These are phyloP conservation scores for Thryonomys swinderianus DNA, from an alignment of 2,113 vertebrate genomes.

Conservation along the genomic window DNA sequence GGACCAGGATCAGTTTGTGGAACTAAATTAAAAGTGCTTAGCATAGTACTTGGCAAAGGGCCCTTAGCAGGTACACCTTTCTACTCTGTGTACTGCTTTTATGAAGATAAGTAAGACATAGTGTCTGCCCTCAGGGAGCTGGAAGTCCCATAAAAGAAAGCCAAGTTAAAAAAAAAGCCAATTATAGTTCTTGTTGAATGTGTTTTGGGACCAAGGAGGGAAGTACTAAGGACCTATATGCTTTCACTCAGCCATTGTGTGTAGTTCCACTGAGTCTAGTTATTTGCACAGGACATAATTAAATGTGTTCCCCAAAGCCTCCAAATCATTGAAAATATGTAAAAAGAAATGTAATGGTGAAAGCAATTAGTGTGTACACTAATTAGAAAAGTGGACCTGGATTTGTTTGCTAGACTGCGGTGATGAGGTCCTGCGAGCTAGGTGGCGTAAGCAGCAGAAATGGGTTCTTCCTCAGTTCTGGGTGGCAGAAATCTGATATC, in stretches of 20 bases:
- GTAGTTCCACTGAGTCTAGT: background rate
- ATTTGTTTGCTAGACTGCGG: background rate
- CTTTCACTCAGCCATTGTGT: background rate
- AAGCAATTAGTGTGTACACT: background rate
- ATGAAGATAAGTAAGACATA: background rate
- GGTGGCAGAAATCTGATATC: background rate
- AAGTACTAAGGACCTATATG: background rate
- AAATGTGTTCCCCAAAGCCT: background rate
- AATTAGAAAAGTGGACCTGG: background rate
- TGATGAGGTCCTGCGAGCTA: background rate
- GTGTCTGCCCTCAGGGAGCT: background rate
- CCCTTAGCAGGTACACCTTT: background rate
- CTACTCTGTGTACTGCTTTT: background rate
- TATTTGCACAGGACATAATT: constrained; percentile 7
- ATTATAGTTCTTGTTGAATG: background rate
- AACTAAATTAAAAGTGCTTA: background rate
- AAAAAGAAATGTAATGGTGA: background rate
- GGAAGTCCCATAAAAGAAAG: constrained; percentile 8
- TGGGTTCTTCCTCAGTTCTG: background rate
- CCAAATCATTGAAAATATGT: background rate
- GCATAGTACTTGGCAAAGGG: background rate
- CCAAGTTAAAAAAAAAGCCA: background rate
- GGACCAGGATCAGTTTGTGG: background rate
- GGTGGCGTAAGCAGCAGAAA: background rate
- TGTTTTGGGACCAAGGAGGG: background rate